A percentile compares a stretch with the other conserved stretches of the same genome.
Evolutionary conservation across 2,888 invertebrate species (phyloP).

Genomic region (Temnothorax rugatulus): DNA sequence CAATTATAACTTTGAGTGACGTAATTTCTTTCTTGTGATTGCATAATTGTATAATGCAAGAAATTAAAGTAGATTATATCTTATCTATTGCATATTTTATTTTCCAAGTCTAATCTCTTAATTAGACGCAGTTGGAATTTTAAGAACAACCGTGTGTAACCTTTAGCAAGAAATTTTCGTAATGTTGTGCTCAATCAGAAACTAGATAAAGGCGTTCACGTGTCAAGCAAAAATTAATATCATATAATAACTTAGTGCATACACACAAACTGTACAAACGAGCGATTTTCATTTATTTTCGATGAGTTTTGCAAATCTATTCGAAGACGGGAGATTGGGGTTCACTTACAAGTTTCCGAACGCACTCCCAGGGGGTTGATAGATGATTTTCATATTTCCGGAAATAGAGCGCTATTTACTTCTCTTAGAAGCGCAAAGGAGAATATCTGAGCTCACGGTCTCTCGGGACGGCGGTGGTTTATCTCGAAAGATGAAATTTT

Average conservation of each 20-base stretch:
- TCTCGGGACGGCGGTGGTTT: slow-evolving; percentile 5
- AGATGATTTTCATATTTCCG: slow-evolving; percentile 8
- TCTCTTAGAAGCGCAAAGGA: not conserved
- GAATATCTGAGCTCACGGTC: not conserved
- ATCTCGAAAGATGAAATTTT: slow-evolving; percentile 36
- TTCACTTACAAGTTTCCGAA: not conserved
- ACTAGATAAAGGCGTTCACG: not conserved
- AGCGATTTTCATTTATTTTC: slow-evolving; percentile 4
- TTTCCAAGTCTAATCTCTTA: not conserved
- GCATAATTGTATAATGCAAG: not conserved
- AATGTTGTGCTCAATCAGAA: not conserved
- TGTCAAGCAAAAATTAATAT: not conserved
- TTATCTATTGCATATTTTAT: not conserved
- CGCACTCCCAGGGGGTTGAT: not conserved
- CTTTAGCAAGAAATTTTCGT: not conserved
- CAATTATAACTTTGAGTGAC: no score
- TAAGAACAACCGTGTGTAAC: not conserved
- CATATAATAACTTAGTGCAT: not conserved
- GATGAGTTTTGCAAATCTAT: not conserved
- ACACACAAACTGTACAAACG: not conserved
- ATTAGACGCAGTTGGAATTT: not conserved
- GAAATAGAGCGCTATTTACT: slow-evolving; percentile 19
- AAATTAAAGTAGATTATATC: not conserved
- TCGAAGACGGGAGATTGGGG: not conserved
- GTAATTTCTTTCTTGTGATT: no score